Evolutionary conservation across 2,797 vertebrate genomes (phyloP), one percentile per base, ranked within the genome.

Genomic region (Xenentodon cancila): DNA sequence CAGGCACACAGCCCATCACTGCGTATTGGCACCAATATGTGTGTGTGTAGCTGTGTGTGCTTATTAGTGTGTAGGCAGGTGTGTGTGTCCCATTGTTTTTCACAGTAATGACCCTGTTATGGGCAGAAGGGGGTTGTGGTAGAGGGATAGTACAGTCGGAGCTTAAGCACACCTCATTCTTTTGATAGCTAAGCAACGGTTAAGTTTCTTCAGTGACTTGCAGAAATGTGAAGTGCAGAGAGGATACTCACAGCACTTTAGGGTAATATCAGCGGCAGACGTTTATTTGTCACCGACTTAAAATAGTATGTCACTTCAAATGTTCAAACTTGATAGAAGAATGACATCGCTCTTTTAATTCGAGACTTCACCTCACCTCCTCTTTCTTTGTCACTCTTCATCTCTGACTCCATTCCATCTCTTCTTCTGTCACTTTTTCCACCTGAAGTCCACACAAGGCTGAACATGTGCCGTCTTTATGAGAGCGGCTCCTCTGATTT

Each of bases 291-390:
- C 65, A 54, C 77, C 30, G 60, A 71, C 74, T 75, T 85, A 73
- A 89, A 90, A 84, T 80, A 81, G 37, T 11, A 43, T 62, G 82
- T 85, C 86, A 81, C 85, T 84, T 85, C 75, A 84, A 82, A 86
- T 80, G 65, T 81, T 82, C 64, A 11, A 44, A 85, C 70, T 53
- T 30, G 76, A 61, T 13, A 40, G 37, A 40, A 40, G 13, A 16
- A 40, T 5, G 68, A 22, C 67, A 50, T 64, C 48, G 18, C 68
- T 65, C 64, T 77, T 73, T 82, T 54, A 73, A 69, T 84, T 58
- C 40, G 49, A 63, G 40, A 27, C 47, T 13, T 46, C 12, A 5
- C 68, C 58, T 51, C 49, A 67, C 70, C 71, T 67, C 52, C 51
- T 44, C 50, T 65, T 70, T 55, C 42, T 65, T 43, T 53, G 34